phyloP scores from a whole-genome alignment of 2,113 vertebrate genomes.

The Eulemur rufifrons region DNA sequence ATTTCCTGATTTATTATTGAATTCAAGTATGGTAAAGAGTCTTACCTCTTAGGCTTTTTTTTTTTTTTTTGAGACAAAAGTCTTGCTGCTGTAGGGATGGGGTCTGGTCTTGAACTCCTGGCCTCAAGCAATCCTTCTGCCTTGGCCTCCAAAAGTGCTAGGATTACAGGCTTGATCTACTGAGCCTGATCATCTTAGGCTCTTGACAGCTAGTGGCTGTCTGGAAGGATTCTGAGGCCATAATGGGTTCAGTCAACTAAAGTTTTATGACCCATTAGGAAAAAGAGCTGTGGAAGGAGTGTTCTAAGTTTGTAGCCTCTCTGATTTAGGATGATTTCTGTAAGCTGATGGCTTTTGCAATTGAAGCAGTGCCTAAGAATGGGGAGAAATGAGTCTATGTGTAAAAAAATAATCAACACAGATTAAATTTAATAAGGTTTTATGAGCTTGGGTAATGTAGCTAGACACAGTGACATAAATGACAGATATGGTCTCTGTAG shows the following conservation, averaged over 20 bases:
- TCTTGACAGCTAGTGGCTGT: neutral
- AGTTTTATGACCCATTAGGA: neutral
- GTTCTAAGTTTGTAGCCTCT: neutral
- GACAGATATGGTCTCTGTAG: neutral
- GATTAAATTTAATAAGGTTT: neutral
- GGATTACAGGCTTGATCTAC: no score
- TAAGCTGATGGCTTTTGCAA: neutral
- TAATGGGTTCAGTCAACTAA: neutral
- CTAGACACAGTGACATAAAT: neutral
- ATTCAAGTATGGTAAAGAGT: neutral
- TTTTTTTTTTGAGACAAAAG: no score
- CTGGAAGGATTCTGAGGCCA: neutral
- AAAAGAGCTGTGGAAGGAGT: neutral
- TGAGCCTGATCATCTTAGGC: neutral
- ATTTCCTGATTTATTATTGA: slow-evolving; percentile 34
- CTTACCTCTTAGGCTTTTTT: neutral
- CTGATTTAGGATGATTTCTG: neutral
- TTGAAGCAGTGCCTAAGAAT: neutral
- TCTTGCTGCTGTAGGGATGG: no score
- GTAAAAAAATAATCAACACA: neutral
- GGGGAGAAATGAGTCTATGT: neutral
- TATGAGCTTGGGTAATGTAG: neutral
- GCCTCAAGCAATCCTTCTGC: no score
- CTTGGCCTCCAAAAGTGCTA: no score
- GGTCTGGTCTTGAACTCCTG: no score